Base-by-base conservation (phyloP, 2,113 vertebrate species). In the Eptesicus fuscus region DNA sequence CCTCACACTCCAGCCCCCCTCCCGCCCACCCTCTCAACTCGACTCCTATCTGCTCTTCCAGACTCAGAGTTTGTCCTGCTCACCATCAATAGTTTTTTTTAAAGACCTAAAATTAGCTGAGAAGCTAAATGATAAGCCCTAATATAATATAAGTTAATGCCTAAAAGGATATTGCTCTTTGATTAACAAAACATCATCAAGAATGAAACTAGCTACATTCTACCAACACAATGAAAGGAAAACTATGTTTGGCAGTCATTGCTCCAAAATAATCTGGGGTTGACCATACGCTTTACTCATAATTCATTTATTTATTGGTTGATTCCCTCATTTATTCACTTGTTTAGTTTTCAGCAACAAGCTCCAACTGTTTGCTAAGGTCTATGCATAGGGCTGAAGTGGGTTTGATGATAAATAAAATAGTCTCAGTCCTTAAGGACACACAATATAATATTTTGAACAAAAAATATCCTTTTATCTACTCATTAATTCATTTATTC, bases 111-210 rank as follows among this genome's bases (percentile, higher is more conserved):
- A 92, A 78, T 85, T 37, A 84, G 16, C 47, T 83, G 10, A 88
- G 35, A 49, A 56, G 17, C 53, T 74, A 74, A 74, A 70, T 7
- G n/a, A 59, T 76, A 23, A 71, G n/a, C 11, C 25, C 13, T 63
- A 78, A 78, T 42, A 17, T 51, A 59, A 70, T 22, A 1, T 2
- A 74, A 63, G 10, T 65, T 76, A 78, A 65, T 49, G 44, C 35
- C 44, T 77, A 28, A 78, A 83, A 87, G 13, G 51, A 37, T 16
- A 77, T 63, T 80, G 40, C 20, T 63, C 76, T 96, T 77, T 77
- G 25, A 79, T 86, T 94, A 85, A 80, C 47, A 92, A 65, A 95
- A 71, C 9, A 84, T 9, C 42, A 95, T 51, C 25, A 87, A 73
- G 25, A 88, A 70, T 1, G 9, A 47, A 79, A 83, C 40, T 63